Evolutionary conservation across 2,888 invertebrate genomes (phyloP).

Genomic region (Ormyrus rosae): DNA sequence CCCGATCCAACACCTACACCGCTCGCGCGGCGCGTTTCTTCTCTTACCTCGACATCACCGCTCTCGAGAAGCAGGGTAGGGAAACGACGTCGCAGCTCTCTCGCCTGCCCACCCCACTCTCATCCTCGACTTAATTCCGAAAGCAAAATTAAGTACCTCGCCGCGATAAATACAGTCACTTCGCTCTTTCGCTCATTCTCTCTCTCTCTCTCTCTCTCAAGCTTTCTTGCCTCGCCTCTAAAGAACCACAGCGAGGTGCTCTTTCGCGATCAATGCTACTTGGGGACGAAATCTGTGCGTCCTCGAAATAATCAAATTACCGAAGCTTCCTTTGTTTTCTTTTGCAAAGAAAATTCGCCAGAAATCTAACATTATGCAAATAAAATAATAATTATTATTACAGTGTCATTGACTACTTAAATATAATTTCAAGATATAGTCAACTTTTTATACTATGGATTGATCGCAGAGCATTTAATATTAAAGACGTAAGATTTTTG

Average conservation of each 20-base stretch:
- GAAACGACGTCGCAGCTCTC: slow-evolving; percentile 32
- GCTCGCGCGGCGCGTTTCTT: slow-evolving; percentile 4
- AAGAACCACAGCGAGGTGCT: not conserved
- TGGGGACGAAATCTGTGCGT: not conserved
- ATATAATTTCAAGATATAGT: too few relatives aligned
- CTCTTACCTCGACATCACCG: slow-evolving; percentile 37
- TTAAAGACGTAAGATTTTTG: too few relatives aligned
- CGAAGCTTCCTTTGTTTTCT: not conserved
- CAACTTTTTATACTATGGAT: too few relatives aligned
- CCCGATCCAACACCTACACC: slow-evolving; percentile 40
- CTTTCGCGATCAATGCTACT: slow-evolving; percentile 43
- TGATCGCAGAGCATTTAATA: too few relatives aligned
- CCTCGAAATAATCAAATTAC: slow-evolving; percentile 41
- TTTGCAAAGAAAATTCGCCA: not conserved
- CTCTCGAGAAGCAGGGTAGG: slow-evolving; percentile 13
- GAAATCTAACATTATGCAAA: too few relatives aligned
- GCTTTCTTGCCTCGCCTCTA: slow-evolving; percentile 10
- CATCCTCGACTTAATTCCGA: slow-evolving; percentile 69
- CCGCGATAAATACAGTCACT: slow-evolving; percentile 68
- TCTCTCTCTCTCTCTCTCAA: not conserved
- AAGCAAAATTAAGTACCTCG: slow-evolving; percentile 73
- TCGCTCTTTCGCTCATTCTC: not conserved
- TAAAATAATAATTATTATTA: too few relatives aligned
- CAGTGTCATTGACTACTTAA: too few relatives aligned
- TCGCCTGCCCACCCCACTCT: slow-evolving; percentile 32